A percentile compares a stretch with the other conserved stretches of the same genome.
These are phyloP conservation scores for Tetragonisca angustula DNA, from an alignment of 2,888 invertebrate genomes.

Conservation along the genomic window DNA sequence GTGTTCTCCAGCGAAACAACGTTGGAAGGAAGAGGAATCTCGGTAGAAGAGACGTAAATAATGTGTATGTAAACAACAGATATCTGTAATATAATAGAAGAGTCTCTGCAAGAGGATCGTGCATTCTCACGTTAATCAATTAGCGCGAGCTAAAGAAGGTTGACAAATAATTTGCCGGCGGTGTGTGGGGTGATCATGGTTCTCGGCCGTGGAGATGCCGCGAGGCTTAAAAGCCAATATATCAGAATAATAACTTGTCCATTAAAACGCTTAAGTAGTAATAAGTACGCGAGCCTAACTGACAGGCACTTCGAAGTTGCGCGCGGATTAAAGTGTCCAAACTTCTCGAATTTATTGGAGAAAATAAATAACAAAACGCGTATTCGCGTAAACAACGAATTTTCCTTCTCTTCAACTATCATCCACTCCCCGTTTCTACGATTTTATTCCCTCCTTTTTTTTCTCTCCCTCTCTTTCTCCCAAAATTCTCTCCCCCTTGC, in stretches of 20 bases:
- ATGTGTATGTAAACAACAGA: background rate
- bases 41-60: background rate
- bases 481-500: too few species aligned
- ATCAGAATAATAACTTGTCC: conserved; percentile 83
- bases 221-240: conserved; percentile 80
- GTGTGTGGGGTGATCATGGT: conserved; percentile 56
- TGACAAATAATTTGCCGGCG: conserved; percentile 63
- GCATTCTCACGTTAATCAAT: conserved; percentile 56
- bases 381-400: conserved; percentile 42
- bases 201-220: conserved; percentile 50
- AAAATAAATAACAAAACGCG: conserved; percentile 72
- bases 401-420: conserved; percentile 18
- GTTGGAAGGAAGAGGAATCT: background rate
- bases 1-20: too few species aligned
- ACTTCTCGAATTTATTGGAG: conserved; percentile 78
- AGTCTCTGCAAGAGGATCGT: background rate
- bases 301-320: conserved; percentile 80
- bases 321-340: conserved; percentile 81
- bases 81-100: background rate
- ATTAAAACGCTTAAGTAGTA: conserved; percentile 83
- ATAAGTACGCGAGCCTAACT: conserved; percentile 82
- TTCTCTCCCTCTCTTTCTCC: background rate
- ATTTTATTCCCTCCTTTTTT: background rate
- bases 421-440: background rate
- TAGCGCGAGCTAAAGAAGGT: conserved; percentile 59